Evolutionary conservation across 2,113 vertebrate species (phyloP).

Genomic region (Myodes glareolus): DNA sequence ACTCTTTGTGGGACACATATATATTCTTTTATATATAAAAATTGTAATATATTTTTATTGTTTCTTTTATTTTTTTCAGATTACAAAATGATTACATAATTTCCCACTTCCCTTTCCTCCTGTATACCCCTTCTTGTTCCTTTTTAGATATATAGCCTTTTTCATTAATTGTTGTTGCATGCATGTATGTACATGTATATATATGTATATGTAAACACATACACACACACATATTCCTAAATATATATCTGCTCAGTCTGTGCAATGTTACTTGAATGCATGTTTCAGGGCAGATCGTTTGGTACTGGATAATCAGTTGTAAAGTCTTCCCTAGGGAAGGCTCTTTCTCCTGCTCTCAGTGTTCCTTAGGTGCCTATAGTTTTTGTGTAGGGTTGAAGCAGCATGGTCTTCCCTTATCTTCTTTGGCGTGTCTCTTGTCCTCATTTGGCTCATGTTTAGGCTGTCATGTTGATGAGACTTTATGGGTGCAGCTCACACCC

Average conservation of each 20-base stretch:
- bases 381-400: not conserved
- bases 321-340: not conserved
- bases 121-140: not conserved
- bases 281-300: not conserved
- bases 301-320: not conserved
- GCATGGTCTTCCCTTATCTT: not conserved
- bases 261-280: not conserved
- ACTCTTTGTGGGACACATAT: accelerated
- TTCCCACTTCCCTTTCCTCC: not conserved
- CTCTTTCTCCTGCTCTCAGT: not conserved
- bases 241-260: not conserved
- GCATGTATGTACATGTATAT: not conserved
- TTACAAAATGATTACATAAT: not conserved
- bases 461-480: not conserved
- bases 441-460: not conserved
- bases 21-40: not conserved
- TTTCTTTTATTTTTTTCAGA: not conserved
- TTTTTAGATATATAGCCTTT: not conserved
- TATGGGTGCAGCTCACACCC: not conserved
- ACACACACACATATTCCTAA: not conserved
- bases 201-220: too few species aligned
- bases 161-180: not conserved
- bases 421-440: not conserved
- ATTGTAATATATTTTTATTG: not conserved
- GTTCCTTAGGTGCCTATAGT: not conserved